These are phyloP conservation scores for Ptychodera flava DNA, from an alignment of 35 echinoderm and acorn worm genomes.

Conservation along the genomic window DNA sequence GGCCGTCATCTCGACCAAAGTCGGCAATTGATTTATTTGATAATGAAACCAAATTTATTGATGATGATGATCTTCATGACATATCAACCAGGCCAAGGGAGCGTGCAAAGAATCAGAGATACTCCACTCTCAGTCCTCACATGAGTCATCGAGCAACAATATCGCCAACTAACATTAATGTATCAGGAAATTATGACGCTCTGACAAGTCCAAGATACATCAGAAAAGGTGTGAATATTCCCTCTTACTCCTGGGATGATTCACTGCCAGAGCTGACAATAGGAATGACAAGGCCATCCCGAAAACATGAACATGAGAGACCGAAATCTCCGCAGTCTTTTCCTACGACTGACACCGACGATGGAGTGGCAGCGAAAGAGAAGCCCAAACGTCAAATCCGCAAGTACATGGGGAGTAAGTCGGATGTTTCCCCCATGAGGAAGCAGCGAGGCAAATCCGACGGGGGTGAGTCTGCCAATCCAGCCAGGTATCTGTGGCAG, in stretches of 20 bases:
- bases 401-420: not conserved
- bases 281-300: not conserved
- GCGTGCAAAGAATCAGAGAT: not conserved
- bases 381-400: not conserved
- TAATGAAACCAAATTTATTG: conserved; percentile 2
- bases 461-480: not conserved
- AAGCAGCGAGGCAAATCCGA: not conserved
- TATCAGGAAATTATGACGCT: not conserved
- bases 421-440: not conserved
- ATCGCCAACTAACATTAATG: not conserved
- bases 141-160: not conserved
- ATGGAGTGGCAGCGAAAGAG: not conserved
- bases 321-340: not conserved
- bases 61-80: not conserved
- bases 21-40: not conserved
- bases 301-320: not conserved
- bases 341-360: not conserved
- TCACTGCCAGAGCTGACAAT: not conserved
- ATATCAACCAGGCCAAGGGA: not conserved
- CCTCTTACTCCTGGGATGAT: not conserved
- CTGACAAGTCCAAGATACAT: not conserved
- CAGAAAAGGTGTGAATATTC: not conserved
- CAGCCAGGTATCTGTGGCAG: not conserved
- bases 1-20: not conserved
- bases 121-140: not conserved